A percentile compares a stretch with the other conserved stretches of the same genome.
These are phyloP conservation scores for Drosophila setosimentum DNA, from an alignment of 2,888 invertebrate genomes.

Conservation along the genomic window DNA sequence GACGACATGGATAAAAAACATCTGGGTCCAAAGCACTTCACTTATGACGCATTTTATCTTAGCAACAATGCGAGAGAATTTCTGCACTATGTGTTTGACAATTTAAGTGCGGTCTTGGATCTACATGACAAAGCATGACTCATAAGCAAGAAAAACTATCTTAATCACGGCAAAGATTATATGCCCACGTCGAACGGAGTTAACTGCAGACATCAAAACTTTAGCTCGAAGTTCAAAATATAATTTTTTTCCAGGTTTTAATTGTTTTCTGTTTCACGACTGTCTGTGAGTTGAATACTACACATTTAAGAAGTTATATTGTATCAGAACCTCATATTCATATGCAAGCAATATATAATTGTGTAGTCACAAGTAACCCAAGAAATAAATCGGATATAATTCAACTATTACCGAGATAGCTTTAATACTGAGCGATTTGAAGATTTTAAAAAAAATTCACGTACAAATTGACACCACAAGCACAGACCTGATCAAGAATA, in stretches of 20 bases:
- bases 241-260: too few species aligned
- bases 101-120: background rate
- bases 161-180: background rate
- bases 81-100: background rate
- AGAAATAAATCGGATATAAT: too few species aligned
- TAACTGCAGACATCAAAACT: background rate
- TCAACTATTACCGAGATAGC: too few species aligned
- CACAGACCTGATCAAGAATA: background rate
- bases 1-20: conserved; percentile 4
- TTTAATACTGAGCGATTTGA: too few species aligned
- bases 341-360: too few species aligned
- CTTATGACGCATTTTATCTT: conserved; percentile 17
- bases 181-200: background rate
- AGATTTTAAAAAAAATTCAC: too few species aligned
- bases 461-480: background rate
- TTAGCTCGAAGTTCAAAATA: too few species aligned
- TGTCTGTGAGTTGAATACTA: background rate
- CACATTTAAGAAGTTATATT: background rate
- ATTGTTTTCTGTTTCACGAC: background rate
- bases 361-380: too few species aligned
- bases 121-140: background rate
- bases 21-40: conserved; percentile 12
- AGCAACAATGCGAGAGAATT: conserved; percentile 27
- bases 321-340: too few species aligned
- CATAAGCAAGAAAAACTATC: background rate